Evolutionary conservation across 2,888 invertebrate species (phyloP), one percentile per base, ranked within the genome.

Genomic region (Gerris lacustris): DNA sequence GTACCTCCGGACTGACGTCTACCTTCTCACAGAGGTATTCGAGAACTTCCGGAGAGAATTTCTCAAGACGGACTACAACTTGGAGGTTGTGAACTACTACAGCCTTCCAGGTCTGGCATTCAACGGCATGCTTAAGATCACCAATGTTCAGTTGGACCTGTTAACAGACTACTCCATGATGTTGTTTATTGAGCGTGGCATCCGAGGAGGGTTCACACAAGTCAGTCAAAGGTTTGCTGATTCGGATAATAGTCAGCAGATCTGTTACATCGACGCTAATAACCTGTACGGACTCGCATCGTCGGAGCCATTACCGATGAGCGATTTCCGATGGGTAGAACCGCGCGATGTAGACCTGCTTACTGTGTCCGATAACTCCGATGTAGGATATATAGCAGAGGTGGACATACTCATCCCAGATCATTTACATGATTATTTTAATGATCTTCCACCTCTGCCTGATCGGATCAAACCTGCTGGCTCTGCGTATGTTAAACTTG

Each of bases 1-100:
- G 5, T 80, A 80, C 72, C 66, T 80, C 44, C 79, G 78, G 74
- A 77, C 77, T 0, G 80, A 81, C 73, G 77, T 80, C 0, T 70
- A 79, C n/a, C 71, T 80, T 6, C 71, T 79, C 45, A 76, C 77
- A 5, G 80, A 80, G 69, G 74, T 80, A 6, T 79, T 80, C 73
- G 80, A 80, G 74, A 77, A 79, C 80, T 80, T 73, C 66, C 7
- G 31, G 4, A 64, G 17, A 64, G 18, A 9, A 17, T 64, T 55
- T 55, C 55, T 55, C 11, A 11, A 9, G 9, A 9, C 55, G 1
- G 11, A 9, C 15, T 55, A 11, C 55, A 15, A 15, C 15, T 55
- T 55, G 15, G 55, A 55, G 11, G 11, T 15, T 5, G 9, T 9
- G 1, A 11, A 55, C 55, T 55, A 55, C 55, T 55, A 11, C 55